A percentile compares a stretch with the other conserved stretches of the same genome.
Conservation (phyloP, 2,888 invertebrate genomes). For the Hypomecis punctinalis region DNA sequence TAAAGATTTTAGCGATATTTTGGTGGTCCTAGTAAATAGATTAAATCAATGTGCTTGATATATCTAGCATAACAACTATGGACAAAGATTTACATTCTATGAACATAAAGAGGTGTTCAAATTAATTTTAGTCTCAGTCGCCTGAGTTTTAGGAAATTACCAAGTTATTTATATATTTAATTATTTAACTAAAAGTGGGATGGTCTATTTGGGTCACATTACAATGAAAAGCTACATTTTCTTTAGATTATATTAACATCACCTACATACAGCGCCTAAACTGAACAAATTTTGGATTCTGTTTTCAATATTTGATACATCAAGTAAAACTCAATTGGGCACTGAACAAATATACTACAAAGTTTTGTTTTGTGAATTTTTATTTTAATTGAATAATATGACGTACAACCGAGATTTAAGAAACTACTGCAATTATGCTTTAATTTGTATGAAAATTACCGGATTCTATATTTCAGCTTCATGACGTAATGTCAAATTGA, state of each 20-base stretch:
- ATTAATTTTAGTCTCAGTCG: constrained; percentile 17
- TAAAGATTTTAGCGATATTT: constrained; percentile 7
- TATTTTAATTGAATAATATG: too few relatives aligned
- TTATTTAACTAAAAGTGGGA: not conserved
- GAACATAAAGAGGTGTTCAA: constrained; percentile 14
- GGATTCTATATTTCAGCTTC: too few relatives aligned
- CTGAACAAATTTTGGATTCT: constrained; percentile 3
- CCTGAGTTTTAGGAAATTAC: constrained; percentile 17
- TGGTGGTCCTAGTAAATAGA: constrained; percentile 7
- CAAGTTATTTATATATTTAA: not conserved
- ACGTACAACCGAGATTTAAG: too few relatives aligned
- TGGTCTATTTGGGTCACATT: constrained; percentile 15
- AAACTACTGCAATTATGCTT: too few relatives aligned
- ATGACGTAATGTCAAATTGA: too few relatives aligned
- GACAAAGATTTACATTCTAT: constrained; percentile 17
- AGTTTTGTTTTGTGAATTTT: not conserved
- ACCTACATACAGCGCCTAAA: constrained; percentile 16
- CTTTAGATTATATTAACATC: constrained; percentile 5
- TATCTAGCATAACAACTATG: constrained; percentile 32
- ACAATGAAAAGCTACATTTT: constrained; percentile 8
- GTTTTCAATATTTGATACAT: not conserved
- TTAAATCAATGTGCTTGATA: constrained; percentile 21
- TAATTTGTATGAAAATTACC: too few relatives aligned
- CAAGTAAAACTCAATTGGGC: not conserved
- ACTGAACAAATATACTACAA: not conserved